Evolutionary conservation across 2,113 vertebrate species (phyloP).

Genomic region (Pluvianellus socialis): DNA sequence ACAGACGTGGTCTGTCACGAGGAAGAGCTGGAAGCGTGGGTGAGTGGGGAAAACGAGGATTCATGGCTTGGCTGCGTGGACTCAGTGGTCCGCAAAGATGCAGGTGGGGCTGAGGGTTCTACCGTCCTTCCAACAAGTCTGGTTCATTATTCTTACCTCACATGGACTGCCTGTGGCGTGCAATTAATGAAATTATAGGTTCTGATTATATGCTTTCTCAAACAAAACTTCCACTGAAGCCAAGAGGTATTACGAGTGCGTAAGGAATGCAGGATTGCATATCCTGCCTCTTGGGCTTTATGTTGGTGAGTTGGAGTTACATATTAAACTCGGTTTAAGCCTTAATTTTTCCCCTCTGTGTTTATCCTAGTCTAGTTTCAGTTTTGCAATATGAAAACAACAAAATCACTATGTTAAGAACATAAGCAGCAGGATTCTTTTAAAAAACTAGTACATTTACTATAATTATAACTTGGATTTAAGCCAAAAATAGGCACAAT

Average conservation of each 20-base stretch:
- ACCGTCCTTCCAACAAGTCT: neutral
- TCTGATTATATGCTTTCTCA: conserved; percentile 54
- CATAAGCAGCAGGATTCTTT: conserved; percentile 27
- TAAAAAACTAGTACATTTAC: neutral
- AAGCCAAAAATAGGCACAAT: neutral
- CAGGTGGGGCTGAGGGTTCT: neutral
- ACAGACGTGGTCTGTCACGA: rapidly evolving
- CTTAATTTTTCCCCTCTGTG: conserved; percentile 54
- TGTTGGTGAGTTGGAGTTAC: conserved; percentile 42
- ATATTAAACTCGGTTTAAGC: conserved; percentile 37
- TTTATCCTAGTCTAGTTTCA: conserved; percentile 53
- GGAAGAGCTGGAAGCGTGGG: neutral
- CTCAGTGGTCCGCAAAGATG: neutral
- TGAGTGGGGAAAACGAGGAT: neutral
- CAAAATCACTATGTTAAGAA: conserved; percentile 35
- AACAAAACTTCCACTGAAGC: conserved; percentile 57
- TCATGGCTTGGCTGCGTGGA: neutral
- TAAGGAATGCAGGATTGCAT: conserved; percentile 63
- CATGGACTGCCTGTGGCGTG: conserved; percentile 20
- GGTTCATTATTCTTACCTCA: conserved; percentile 47
- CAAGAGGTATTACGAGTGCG: conserved; percentile 46
- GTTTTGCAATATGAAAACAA: conserved; percentile 60
- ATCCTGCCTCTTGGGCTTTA: conserved; percentile 60
- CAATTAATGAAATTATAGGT: conserved; percentile 63
- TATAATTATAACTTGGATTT: conserved; percentile 37